Base-by-base conservation (phyloP, 2,888 invertebrate genomes). In the Lycocerus yunnanus region DNA sequence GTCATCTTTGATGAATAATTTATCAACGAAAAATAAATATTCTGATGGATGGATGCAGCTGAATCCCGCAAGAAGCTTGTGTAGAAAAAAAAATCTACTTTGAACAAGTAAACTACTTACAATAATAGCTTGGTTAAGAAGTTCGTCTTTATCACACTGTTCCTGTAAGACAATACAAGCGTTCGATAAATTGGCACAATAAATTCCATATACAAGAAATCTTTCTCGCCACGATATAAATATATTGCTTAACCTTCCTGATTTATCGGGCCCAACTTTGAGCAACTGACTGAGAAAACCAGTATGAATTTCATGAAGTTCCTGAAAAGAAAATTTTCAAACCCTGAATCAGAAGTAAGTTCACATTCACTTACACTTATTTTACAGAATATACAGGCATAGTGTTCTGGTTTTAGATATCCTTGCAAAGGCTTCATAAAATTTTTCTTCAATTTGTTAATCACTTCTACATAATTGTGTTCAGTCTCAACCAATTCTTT, bases 401-500 rank as follows among this genome's bases (percentile, higher is more conserved):
- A 89, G 81, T 97, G 95, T 73, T 94, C 94, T 14, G 91, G 90
- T 78, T 91, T 91, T 82, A 99, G 88, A 78, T 92, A 88, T 67
- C 90, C 89, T 72, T 90, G 90, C 78, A 99, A 88, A 2, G 95
- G 95, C 81, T 91, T 89, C 88, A 95, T 91, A 84, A 96, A 97
- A 85, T 94, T 92, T 80, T 91, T 91, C 80, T 93, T 91, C 68
- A 97, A 90, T 88, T 96, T 97, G 83, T 92, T 92, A 69, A 99
- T 89, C 11, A 98, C 98, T 84, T 97, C 96, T 67, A 98, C 93
- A 86, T 99, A 99, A 87, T 99, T 99, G 83, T 93, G 93, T 88
- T 99, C 99, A 0, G 99, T 99, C 86, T 98, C 98, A 58, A 98
- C 92, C 71, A 99, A 89, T 87, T 99, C 99, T 78, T 94, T 92